Conservation (phyloP, 2,888 invertebrate species). For the Drosophila mimetica region DNA sequence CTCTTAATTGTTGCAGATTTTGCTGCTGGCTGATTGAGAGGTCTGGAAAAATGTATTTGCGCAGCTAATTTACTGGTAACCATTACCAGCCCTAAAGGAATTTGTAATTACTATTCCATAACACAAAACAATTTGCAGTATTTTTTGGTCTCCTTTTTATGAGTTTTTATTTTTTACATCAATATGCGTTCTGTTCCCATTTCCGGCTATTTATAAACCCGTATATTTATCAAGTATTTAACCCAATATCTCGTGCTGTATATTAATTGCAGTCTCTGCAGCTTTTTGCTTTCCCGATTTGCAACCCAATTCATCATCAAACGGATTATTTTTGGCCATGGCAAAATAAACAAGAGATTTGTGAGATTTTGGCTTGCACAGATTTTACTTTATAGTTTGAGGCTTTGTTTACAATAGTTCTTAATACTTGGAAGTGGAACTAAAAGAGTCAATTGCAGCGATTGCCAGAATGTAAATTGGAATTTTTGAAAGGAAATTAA, state of each 20-base stretch:
- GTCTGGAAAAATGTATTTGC: neutral
- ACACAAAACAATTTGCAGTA: neutral
- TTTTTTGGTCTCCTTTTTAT: neutral
- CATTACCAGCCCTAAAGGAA: neutral
- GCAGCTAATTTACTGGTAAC: constrained; percentile 1
- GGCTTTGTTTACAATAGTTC: constrained; percentile 60
- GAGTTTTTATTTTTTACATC: constrained; percentile 1
- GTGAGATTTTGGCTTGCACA: constrained; percentile 55
- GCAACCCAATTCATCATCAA: constrained; percentile 65
- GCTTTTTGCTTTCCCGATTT: constrained; percentile 15
- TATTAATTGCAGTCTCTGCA: constrained; percentile 30
- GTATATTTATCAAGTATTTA: constrained; percentile 22
- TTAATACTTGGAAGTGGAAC: constrained; percentile 50
- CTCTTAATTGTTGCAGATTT: constrained; percentile 18
- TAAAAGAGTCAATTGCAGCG: constrained; percentile 39
- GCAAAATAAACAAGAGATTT: constrained; percentile 63
- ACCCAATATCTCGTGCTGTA: constrained; percentile 4
- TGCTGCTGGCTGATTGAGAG: constrained; percentile 3
- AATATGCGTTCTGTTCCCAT: neutral
- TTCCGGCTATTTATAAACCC: constrained; percentile 1
- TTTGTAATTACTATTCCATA: neutral
- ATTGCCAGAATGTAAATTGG: constrained; percentile 4
- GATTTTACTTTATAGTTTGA: constrained; percentile 26
- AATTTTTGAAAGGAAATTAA: constrained; percentile 12
- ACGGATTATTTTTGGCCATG: constrained; percentile 47